Evolutionary conservation across 2,888 invertebrate species (phyloP).

Genomic region (Metopia argyrocephala): DNA sequence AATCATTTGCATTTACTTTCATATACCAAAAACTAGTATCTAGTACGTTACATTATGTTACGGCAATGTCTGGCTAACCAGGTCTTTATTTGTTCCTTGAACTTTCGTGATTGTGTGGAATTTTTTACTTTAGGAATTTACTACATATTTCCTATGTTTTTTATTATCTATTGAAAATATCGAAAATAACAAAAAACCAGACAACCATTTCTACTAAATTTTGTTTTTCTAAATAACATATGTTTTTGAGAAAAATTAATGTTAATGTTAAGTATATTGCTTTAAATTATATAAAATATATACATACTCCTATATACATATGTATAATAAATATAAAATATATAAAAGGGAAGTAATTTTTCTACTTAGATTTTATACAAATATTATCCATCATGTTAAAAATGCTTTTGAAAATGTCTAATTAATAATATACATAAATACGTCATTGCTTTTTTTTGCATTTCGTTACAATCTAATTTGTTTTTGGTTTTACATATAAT

Average conservation of each 20-base stretch:
- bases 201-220: background rate
- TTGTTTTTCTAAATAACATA: background rate
- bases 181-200: conserved; percentile 31
- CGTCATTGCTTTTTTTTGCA: conserved; percentile 27
- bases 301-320: background rate
- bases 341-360: too few relatives aligned
- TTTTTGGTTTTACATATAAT: too few relatives aligned
- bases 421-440: conserved; percentile 23
- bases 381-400: background rate
- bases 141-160: conserved; percentile 23
- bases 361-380: background rate
- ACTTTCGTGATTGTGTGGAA: background rate
- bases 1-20: too few relatives aligned
- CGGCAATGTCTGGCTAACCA: too few relatives aligned
- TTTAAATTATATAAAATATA: too few relatives aligned
- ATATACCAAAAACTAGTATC: too few relatives aligned
- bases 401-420: conserved; percentile 22
- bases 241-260: conserved; percentile 16
- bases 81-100: conserved; percentile 3
- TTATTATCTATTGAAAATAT: conserved; percentile 32
- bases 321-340: background rate
- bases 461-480: background rate
- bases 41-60: too few relatives aligned
- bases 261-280: too few relatives aligned
- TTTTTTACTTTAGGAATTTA: too few relatives aligned